phyloP scores from a whole-genome alignment of 92 coral and sea anemone species.

The Zoanthus sociatus region DNA sequence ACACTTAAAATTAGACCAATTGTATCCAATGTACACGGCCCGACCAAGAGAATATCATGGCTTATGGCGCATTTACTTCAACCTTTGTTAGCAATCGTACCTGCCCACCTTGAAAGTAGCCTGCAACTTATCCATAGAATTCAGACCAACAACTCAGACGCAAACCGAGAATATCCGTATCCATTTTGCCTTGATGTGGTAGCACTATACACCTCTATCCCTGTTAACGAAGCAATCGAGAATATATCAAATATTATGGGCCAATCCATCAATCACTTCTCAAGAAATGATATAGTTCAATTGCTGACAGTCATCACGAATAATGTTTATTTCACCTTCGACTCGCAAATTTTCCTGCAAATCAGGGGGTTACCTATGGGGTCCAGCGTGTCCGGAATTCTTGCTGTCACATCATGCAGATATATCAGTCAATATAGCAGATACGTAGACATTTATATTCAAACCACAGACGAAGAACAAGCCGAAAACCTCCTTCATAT shows the following conservation, averaged over 20 bases:
- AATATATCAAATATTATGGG: constrained; percentile 3
- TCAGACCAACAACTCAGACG: neutral
- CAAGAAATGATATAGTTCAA: constrained; percentile 19
- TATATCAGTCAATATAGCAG: no score
- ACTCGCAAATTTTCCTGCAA: constrained; percentile 11
- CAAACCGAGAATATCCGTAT: constrained; percentile 28
- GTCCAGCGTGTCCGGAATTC: constrained; percentile 48
- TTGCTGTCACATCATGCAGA: constrained; percentile 34
- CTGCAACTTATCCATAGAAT: constrained; percentile 15
- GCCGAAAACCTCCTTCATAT: neutral
- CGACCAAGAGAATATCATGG: constrained; percentile 49
- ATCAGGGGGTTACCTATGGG: constrained; percentile 40
- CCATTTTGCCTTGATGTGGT: constrained; percentile 14
- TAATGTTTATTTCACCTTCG: neutral
- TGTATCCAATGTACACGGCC: neutral
- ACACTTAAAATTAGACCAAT: constrained; percentile 36
- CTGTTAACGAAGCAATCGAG: constrained; percentile 5
- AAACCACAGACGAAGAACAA: constrained; percentile 18
- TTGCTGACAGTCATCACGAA: constrained; percentile 9
- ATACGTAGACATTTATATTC: neutral
- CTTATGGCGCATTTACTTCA: constrained; percentile 16
- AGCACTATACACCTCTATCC: no score
- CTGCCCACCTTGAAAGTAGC: constrained; percentile 24
- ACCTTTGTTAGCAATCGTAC: constrained; percentile 22
- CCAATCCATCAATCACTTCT: neutral